Evolutionary conservation across 2,113 vertebrate genomes (phyloP).

Genomic region (Gambusia affinis): DNA sequence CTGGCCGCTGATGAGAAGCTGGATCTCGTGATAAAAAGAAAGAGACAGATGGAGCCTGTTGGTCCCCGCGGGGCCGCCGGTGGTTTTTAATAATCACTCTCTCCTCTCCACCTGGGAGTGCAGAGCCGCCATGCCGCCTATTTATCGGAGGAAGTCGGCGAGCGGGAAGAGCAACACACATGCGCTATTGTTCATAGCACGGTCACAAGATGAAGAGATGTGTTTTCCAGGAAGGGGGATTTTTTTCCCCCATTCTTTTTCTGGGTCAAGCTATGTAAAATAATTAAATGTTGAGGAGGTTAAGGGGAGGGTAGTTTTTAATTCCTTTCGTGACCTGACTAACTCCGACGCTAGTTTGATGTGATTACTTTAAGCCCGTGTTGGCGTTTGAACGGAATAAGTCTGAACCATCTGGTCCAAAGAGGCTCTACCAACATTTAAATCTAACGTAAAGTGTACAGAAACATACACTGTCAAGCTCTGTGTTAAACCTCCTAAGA

Average conservation of each 20-base stretch:
- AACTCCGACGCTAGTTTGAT: not conserved
- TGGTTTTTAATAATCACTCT: conserved; percentile 77
- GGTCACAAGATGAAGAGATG: conserved; percentile 41
- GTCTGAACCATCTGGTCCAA: not conserved
- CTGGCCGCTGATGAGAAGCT: conserved; percentile 47
- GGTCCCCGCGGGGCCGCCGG: conserved; percentile 54
- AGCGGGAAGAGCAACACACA: conserved; percentile 49
- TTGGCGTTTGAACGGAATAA: not conserved
- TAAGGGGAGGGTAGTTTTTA: conserved; percentile 10
- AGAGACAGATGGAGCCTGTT: conserved; percentile 48
- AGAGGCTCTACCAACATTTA: not conserved
- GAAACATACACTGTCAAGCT: not conserved
- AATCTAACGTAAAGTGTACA: not conserved
- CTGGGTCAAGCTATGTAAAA: conserved; percentile 4
- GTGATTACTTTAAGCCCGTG: not conserved
- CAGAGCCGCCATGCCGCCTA: conserved; percentile 52
- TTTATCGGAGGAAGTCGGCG: conserved; percentile 64
- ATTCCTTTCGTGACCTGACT: conserved; percentile 1
- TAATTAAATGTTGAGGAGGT: conserved; percentile 28
- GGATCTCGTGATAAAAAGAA: conserved; percentile 30
- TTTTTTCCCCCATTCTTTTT: not conserved
- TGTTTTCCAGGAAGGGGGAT: not conserved
- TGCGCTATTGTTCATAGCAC: conserved; percentile 51
- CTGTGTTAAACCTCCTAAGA: not conserved
- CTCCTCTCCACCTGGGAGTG: conserved; percentile 63